Percentiles rank a stretch among this genome's conserved stretches.
Conservation (phyloP, 2,888 invertebrate species). For the Lasius platythorax region DNA sequence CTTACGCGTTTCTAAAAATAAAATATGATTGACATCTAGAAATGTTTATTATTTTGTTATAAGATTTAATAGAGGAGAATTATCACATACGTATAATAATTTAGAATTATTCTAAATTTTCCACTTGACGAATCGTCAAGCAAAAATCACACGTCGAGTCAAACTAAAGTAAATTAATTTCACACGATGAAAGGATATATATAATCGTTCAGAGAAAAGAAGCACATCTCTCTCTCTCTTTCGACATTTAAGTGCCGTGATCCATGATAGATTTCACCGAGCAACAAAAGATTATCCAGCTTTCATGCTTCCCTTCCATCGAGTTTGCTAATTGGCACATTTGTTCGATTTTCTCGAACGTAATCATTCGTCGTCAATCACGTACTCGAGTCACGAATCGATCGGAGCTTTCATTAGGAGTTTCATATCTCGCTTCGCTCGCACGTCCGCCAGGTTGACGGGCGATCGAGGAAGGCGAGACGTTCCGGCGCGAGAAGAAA, state of each 20-base stretch:
- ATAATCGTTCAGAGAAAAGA: background rate
- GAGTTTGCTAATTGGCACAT: slow-evolving; percentile 30
- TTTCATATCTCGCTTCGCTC: slow-evolving; percentile 18
- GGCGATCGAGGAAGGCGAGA: slow-evolving; percentile 56
- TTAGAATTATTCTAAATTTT: background rate
- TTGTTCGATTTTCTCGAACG: slow-evolving; percentile 34
- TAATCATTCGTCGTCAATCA: slow-evolving; percentile 13
- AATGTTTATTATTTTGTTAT: background rate
- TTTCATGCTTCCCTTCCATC: background rate
- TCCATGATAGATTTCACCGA: background rate
- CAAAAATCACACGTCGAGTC: background rate
- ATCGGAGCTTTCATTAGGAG: slow-evolving; percentile 30
- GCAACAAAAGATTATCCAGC: background rate
- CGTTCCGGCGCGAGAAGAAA: slow-evolving; percentile 63
- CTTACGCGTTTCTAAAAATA: background rate
- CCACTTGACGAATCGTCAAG: background rate
- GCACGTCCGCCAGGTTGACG: slow-evolving; percentile 41
- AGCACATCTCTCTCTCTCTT: background rate
- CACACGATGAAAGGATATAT: too few species aligned
- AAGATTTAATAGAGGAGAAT: background rate
- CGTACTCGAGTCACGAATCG: slow-evolving; percentile 8
- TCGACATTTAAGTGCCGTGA: background rate
- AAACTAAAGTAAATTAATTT: background rate
- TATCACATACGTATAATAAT: background rate
- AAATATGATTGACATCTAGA: background rate